These are phyloP conservation scores for Trachurus trachurus DNA, from an alignment of 2,797 vertebrate species.

Conservation along the genomic window DNA sequence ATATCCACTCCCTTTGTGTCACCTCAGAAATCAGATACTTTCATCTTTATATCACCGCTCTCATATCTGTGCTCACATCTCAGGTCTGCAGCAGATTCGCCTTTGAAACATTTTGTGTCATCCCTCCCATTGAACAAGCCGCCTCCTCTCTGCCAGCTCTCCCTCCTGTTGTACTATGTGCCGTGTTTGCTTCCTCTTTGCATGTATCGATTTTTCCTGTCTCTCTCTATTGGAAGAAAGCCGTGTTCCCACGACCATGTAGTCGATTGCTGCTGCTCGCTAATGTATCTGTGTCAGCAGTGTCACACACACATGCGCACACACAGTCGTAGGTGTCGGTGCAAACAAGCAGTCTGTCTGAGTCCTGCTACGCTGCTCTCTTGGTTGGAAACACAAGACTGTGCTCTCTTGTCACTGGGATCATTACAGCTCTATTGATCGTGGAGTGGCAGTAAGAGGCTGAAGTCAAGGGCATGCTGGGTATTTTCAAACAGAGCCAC, in stretches of 20 bases:
- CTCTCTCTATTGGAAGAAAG: constrained; percentile 27
- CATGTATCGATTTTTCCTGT: constrained; percentile 57
- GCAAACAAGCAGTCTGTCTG: constrained; percentile 23
- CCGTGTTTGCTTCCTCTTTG: constrained; percentile 35
- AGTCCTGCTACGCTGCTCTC: constrained; percentile 2
- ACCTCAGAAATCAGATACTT: constrained; percentile 36
- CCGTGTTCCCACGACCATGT: constrained; percentile 27
- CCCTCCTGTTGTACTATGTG: constrained; percentile 4
- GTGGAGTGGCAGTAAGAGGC: constrained; percentile 2
- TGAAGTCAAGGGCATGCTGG: constrained; percentile 24
- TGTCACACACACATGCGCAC: not conserved
- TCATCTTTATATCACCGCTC: constrained; percentile 20
- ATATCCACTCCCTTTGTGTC: not conserved
- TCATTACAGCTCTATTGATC: constrained; percentile 56
- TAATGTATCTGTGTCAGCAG: constrained; percentile 59
- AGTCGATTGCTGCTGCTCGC: constrained; percentile 27
- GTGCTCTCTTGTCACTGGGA: constrained; percentile 32
- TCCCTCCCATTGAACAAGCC: constrained; percentile 8
- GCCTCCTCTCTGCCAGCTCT: not conserved
- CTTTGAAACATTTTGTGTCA: constrained; percentile 23
- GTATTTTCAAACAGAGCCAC: not conserved
- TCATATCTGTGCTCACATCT: constrained; percentile 23
- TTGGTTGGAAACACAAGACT: constrained; percentile 40
- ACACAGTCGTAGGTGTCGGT: not conserved
- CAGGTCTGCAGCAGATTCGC: constrained; percentile 18